Evolutionary conservation across 2,797 vertebrate genomes (phyloP).

Genomic region (Siniperca scherzeri): DNA sequence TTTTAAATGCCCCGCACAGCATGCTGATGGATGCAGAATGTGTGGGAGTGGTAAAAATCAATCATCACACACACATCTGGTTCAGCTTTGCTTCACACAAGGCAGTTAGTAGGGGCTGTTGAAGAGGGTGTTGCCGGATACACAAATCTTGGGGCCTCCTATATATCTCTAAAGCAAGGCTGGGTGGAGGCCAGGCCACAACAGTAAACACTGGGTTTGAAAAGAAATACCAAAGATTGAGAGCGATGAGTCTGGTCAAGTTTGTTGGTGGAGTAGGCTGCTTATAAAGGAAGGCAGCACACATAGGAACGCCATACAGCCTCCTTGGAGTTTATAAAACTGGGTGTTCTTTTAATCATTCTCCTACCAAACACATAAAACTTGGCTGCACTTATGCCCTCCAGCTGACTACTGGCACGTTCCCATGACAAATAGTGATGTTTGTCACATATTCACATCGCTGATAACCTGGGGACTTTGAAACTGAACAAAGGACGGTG

Average conservation of each 20-base stretch:
- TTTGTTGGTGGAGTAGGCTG: slow-evolving; percentile 48
- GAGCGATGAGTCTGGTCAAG: slow-evolving; percentile 59
- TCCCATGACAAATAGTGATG: slow-evolving; percentile 72
- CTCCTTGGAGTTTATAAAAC: slow-evolving; percentile 63
- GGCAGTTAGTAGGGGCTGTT: slow-evolving; percentile 79
- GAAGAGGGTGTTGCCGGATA: slow-evolving; percentile 85
- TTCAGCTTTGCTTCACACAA: slow-evolving; percentile 83
- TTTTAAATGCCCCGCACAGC: slow-evolving; percentile 67
- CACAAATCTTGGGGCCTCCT: slow-evolving; percentile 78
- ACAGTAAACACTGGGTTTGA: slow-evolving; percentile 82
- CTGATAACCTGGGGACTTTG: slow-evolving; percentile 73
- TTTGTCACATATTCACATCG: slow-evolving; percentile 58
- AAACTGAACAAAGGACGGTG: slow-evolving; percentile 63
- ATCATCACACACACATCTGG: slow-evolving; percentile 82
- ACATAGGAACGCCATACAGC: slow-evolving; percentile 39
- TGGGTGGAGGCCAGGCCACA: slow-evolving; percentile 83
- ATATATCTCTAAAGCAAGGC: slow-evolving; percentile 76
- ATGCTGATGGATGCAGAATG: slow-evolving; percentile 80
- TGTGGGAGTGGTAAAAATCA: slow-evolving; percentile 78
- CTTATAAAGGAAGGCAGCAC: slow-evolving; percentile 41
- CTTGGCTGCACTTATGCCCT: slow-evolving; percentile 52
- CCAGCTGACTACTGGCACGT: slow-evolving; percentile 68
- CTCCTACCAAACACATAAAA: slow-evolving; percentile 60
- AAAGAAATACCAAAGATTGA: slow-evolving; percentile 73
- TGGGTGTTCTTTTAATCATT: slow-evolving; percentile 76